phyloP scores from a whole-genome alignment of 2,888 invertebrate genomes.

The Alentia gelatinosa region DNA sequence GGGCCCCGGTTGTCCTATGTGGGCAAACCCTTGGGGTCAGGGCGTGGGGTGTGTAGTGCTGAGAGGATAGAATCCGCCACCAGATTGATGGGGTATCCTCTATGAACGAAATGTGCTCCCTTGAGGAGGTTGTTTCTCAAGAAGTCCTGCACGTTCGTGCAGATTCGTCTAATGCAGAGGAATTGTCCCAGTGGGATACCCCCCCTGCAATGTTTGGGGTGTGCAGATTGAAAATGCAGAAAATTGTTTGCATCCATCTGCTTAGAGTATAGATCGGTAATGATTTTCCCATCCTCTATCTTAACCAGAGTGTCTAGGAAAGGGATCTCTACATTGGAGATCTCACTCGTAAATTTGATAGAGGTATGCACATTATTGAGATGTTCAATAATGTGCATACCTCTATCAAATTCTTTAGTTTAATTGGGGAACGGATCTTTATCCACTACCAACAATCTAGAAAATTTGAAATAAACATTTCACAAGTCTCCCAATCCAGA shows the following conservation, averaged over 20 bases:
- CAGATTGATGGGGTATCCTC: neutral
- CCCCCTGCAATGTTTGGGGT: neutral
- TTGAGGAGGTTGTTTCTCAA: neutral
- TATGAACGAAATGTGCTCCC: neutral
- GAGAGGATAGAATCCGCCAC: neutral
- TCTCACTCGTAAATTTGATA: no score
- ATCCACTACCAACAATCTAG: no score
- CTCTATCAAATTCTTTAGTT: no score
- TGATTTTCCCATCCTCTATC: neutral
- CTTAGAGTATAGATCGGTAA: neutral
- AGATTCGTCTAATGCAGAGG: neutral
- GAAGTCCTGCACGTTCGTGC: neutral
- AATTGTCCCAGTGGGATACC: neutral
- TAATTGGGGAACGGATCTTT: no score
- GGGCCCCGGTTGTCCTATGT: neutral
- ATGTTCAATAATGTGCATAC: no score
- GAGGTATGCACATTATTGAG: no score
- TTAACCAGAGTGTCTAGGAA: neutral
- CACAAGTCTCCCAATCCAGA: no score
- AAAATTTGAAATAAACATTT: no score
- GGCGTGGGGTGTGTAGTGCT: neutral
- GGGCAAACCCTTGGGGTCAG: neutral
- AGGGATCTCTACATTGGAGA: neutral
- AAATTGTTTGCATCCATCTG: neutral
- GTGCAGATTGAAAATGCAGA: neutral